Evolutionary conservation across 2,888 invertebrate genomes (phyloP).

Genomic region (Diarsia brunnea): DNA sequence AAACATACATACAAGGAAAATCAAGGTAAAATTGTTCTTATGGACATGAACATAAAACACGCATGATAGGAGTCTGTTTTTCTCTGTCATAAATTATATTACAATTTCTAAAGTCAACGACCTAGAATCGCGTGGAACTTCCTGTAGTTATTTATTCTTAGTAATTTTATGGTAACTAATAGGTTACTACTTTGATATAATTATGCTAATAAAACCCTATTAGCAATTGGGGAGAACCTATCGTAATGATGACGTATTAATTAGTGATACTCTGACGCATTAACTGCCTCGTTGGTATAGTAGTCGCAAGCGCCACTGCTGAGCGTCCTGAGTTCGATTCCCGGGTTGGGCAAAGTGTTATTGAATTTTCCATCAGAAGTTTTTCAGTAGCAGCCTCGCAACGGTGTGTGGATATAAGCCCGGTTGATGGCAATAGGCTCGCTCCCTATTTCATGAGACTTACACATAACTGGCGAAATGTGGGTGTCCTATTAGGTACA

Average conservation of each 20-base stretch:
- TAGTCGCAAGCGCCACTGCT: background rate
- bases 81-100: constrained; percentile 21
- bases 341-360: background rate
- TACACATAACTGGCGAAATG: background rate
- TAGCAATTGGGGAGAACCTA: background rate
- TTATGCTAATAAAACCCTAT: background rate
- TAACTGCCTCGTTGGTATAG: background rate
- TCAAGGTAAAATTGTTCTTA: constrained; percentile 5
- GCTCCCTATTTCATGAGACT: background rate
- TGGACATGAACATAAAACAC: background rate
- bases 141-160: background rate
- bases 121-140: background rate
- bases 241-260: background rate
- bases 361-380: background rate
- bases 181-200: background rate
- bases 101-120: background rate
- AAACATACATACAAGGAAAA: constrained; percentile 26
- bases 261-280: too few relatives aligned
- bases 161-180: background rate
- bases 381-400: background rate
- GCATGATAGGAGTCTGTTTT: background rate
- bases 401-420: background rate
- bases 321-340: background rate
- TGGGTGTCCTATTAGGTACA: background rate
- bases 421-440: background rate